Evolutionary conservation across 2,888 invertebrate species (phyloP).

Genomic region (Rhamnusium bicolor): DNA sequence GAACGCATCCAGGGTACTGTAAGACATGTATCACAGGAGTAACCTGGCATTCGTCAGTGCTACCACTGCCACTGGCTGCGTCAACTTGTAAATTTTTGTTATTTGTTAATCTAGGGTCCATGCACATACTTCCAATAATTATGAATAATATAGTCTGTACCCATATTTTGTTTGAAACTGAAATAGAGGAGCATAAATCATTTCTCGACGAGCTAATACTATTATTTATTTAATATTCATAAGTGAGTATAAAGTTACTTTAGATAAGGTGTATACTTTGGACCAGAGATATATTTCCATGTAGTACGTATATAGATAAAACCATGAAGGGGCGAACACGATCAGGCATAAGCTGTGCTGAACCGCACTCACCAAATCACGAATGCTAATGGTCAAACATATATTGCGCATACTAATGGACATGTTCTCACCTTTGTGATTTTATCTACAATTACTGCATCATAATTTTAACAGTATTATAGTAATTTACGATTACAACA

Average conservation of each 20-base stretch:
- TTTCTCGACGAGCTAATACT: background rate
- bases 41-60: conserved; percentile 87
- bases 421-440: too few relatives aligned
- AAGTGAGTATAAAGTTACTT: background rate
- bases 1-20: conserved; percentile 92
- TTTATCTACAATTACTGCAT: too few relatives aligned
- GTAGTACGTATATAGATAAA: too few relatives aligned
- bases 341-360: too few relatives aligned
- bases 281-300: too few relatives aligned
- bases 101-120: conserved; percentile 63
- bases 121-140: conserved; percentile 66
- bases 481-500: too few relatives aligned
- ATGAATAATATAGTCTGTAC: conserved; percentile 56
- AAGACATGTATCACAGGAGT: conserved; percentile 94
- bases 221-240: background rate
- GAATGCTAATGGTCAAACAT: too few relatives aligned
- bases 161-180: conserved; percentile 56
- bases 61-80: conserved; percentile 63
- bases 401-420: too few relatives aligned
- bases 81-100: conserved; percentile 56
- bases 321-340: too few relatives aligned
- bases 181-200: conserved; percentile 34
- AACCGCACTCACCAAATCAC: too few relatives aligned
- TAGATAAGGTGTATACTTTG: too few relatives aligned
- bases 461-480: too few relatives aligned